Base-by-base conservation (phyloP, 2,888 invertebrate species). In the Entomobrya multifasciata region DNA sequence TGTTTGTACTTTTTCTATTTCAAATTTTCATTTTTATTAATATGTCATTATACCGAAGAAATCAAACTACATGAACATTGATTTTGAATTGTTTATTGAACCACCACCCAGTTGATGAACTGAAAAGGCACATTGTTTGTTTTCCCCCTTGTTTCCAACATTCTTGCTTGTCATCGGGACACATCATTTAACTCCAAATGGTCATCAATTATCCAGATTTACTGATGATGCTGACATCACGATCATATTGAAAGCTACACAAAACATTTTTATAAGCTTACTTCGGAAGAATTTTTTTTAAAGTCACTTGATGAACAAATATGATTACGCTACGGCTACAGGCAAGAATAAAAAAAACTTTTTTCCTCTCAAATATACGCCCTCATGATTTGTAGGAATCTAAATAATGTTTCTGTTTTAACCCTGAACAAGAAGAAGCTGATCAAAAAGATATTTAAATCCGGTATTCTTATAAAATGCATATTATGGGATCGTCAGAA, bases 161-260 rank as follows among this genome's bases (percentile, higher is more conserved):
- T 65, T 36, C 60, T 1, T 65, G 13, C 44, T 44, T 70, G 47
- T 70, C 70, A 70, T 70, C 70, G 47, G 65, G 41, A 41, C 17
- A 67, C 20, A 67, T 67, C 41, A 67, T 67, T 67, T 67, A 20
- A 15, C 25, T 70, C 22, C 11, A 20, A 49, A 47, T 70, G 25
- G 22, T 70, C 70, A 70, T 70, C 70, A 70, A 70, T 70, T 70
- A 70, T 25, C 70, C 70, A 70, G 70, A 36, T 36, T 70, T 22
- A 47, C 8, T 47, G 11, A 47, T 47, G 11, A 47, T 44, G 8
- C 67, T 70, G 70, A 70, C 70, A 70, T 22, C 44, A 22, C 8
- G 47, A 70, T n/a, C 47, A 22, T 8, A 47, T 70, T 25, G 13
- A 70, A 67, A 47, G 47, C 47, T 47, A 36, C 8, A 8, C 8